Conservation (phyloP, 2,797 vertebrate genomes). For the Holocentrus rufus region DNA sequence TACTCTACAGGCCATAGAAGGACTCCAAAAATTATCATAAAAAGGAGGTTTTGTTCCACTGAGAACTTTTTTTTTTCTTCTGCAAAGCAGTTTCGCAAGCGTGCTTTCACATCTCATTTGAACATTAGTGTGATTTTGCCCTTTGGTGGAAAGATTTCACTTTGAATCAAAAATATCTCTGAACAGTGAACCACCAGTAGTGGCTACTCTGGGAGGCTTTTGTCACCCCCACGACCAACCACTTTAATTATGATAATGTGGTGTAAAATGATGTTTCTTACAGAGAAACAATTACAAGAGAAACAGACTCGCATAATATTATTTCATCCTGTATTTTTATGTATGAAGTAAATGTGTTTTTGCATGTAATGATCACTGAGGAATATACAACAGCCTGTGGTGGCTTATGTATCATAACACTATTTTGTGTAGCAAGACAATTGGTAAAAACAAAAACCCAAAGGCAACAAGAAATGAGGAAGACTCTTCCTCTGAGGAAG, state of each 20-base stretch:
- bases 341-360: too few relatives aligned
- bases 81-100: not conserved
- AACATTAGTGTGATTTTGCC: conserved; percentile 21
- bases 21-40: conserved; percentile 7
- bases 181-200: not conserved
- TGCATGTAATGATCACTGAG: too few relatives aligned
- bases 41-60: conserved; percentile 16
- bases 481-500: too few relatives aligned
- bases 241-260: not conserved
- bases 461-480: too few relatives aligned
- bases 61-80: not conserved
- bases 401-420: too few relatives aligned
- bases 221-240: not conserved
- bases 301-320: not conserved
- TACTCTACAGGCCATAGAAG: not conserved
- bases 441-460: too few relatives aligned
- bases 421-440: too few relatives aligned
- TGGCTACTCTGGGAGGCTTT: conserved; percentile 5
- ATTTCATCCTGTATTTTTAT: not conserved
- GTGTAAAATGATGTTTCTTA: not conserved
- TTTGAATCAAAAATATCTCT: conserved; percentile 27
- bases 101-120: conserved; percentile 38
- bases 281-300: not conserved
- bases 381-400: too few relatives aligned
- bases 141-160: conserved; percentile 17